These are phyloP conservation scores for Amphipyra berbera DNA, from an alignment of 2,888 invertebrate species.

Conservation along the genomic window DNA sequence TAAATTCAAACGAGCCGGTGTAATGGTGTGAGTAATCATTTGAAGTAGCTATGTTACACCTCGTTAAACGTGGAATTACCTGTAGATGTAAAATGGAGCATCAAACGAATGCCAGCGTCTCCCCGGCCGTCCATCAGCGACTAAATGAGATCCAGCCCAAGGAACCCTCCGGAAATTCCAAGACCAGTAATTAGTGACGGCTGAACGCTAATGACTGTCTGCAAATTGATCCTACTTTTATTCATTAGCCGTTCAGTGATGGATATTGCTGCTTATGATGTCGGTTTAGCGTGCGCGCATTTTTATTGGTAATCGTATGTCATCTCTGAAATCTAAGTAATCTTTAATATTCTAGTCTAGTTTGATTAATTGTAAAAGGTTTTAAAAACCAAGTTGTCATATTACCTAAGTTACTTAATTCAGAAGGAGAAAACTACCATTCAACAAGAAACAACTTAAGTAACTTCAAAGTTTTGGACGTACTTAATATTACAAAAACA, in stretches of 20 bases:
- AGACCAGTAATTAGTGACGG: conserved; percentile 74
- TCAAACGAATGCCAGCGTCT: conserved; percentile 48
- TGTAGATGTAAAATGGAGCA: conserved; percentile 38
- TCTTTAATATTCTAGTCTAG: too few species aligned
- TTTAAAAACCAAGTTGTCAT: too few species aligned
- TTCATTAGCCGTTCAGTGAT: conserved; percentile 63
- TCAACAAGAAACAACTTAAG: conserved; percentile 10
- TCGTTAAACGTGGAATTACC: conserved; percentile 48
- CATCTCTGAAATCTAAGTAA: background rate
- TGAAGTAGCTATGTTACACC: conserved; percentile 38
- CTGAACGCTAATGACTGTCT: conserved; percentile 69
- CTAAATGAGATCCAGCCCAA: conserved; percentile 63
- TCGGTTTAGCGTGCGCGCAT: background rate
- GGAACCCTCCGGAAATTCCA: conserved; percentile 67
- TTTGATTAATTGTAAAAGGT: too few species aligned
- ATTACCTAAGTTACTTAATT: background rate
- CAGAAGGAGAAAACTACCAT: background rate
- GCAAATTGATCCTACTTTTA: conserved; percentile 73
- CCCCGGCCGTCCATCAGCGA: conserved; percentile 41
- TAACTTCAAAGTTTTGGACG: conserved; percentile 9
- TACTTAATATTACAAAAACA: conserved; percentile 7
- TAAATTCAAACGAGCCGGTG: conserved; percentile 33
- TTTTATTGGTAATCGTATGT: background rate
- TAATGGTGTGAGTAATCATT: conserved; percentile 37
- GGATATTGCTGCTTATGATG: conserved; percentile 6